A percentile compares a stretch with the other conserved stretches of the same genome.
These are phyloP conservation scores for Passerina amoena DNA, from an alignment of 2,113 vertebrate species.

Conservation along the genomic window DNA sequence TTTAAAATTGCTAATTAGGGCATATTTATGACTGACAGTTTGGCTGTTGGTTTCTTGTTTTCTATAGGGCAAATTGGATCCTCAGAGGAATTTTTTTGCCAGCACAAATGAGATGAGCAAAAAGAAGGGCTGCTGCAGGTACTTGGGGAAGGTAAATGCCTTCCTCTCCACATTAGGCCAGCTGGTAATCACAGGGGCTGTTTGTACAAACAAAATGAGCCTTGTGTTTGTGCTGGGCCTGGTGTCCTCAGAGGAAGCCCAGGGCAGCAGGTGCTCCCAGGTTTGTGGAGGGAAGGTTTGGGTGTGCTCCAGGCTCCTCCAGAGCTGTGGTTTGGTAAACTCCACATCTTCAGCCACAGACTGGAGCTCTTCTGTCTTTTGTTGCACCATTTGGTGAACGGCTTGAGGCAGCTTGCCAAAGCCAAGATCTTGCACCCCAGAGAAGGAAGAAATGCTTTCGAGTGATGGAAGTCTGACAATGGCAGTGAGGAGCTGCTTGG, in stretches of 20 bases:
- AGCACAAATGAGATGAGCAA: background rate
- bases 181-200: background rate
- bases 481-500: background rate
- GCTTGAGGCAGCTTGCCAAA: background rate
- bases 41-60: background rate
- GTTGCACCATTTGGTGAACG: background rate
- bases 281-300: background rate
- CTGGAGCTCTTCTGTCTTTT: background rate
- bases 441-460: fast-evolving
- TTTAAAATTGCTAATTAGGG: background rate
- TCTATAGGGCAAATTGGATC: background rate
- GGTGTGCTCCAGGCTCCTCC: background rate
- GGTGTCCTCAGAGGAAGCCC: background rate
- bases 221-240: background rate
- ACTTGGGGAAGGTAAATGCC: background rate
- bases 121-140: background rate
- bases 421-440: background rate
- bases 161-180: background rate
- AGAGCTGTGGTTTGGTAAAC: background rate
- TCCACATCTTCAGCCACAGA: background rate
- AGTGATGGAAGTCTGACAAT: background rate
- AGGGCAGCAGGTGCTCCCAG: background rate
- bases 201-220: background rate
- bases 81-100: background rate
- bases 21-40: background rate